These are phyloP conservation scores for Globodera ellingtonae DNA, from an alignment of 1,140 invertebrate species.

Conservation along the genomic window DNA sequence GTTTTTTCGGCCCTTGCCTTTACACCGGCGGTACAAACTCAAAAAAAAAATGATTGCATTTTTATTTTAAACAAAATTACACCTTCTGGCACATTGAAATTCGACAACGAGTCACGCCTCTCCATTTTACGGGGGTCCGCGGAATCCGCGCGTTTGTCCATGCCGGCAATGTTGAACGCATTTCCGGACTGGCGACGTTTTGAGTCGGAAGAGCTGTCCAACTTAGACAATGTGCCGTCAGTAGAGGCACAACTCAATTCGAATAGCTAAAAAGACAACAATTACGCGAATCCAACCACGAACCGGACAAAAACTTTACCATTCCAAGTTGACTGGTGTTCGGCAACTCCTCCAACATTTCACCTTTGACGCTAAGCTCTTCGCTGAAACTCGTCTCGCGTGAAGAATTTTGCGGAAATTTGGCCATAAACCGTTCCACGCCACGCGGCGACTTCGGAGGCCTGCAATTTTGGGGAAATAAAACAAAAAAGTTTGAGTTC, in stretches of 20 bases:
- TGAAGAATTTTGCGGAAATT: conserved; percentile 21
- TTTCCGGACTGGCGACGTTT: conserved; percentile 7
- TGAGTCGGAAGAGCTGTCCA: not conserved
- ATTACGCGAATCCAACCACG: too few species aligned
- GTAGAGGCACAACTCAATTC: not conserved
- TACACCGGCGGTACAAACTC: conserved; percentile 19
- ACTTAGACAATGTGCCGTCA: not conserved
- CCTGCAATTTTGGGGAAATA: not conserved
- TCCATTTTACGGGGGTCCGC: conserved; percentile 7
- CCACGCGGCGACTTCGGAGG: conserved; percentile 10
- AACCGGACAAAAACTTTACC: not conserved
- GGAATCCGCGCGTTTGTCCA: conserved; percentile 8
- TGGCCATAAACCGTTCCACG: conserved; percentile 17
- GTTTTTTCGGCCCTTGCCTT: conserved; percentile 25
- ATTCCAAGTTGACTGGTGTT: conserved; percentile 25
- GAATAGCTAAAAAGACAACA: conserved; percentile 8
- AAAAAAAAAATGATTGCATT: not conserved
- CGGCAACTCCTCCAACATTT: conserved; percentile 26
- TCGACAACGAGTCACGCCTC: not conserved
- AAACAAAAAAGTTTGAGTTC: not conserved
- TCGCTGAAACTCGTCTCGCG: conserved; percentile 21
- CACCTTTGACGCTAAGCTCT: not conserved
- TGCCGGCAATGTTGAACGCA: not conserved
- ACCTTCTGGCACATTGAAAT: not conserved
- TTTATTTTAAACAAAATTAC: not conserved